Percentiles rank a stretch among this genome's conserved stretches.
Conservation (phyloP, 1,140 invertebrate species). For the Pogonomyrmex californicus region DNA sequence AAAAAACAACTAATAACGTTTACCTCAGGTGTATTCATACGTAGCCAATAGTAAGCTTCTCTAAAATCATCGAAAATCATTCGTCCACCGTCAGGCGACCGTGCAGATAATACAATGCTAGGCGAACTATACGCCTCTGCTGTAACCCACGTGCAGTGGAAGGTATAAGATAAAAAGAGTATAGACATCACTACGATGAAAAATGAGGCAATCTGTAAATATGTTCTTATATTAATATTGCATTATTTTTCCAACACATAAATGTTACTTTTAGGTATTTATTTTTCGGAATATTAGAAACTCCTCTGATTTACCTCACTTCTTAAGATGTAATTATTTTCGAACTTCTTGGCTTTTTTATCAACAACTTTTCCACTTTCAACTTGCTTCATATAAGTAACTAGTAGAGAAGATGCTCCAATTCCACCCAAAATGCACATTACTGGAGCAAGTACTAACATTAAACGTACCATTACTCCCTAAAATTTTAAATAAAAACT, state of each 20-base stretch:
- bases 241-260: neutral
- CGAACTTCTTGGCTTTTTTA: slow-evolving; percentile 92
- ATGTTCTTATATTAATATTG: neutral
- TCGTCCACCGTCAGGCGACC: slow-evolving; percentile 96
- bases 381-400: slow-evolving; percentile 96
- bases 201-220: slow-evolving; percentile 92
- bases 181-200: slow-evolving; percentile 95
- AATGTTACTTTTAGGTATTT: neutral
- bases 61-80: slow-evolving; percentile 99
- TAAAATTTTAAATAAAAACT: slow-evolving; percentile 82
- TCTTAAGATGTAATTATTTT: slow-evolving; percentile 94
- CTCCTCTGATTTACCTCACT: slow-evolving; percentile 90
- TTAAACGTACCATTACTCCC: slow-evolving; percentile 99
- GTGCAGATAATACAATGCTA: slow-evolving; percentile 98
- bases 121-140: slow-evolving; percentile 99
- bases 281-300: neutral
- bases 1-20: slow-evolving; percentile 14
- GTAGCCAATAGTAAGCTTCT: slow-evolving; percentile 99
- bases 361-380: slow-evolving; percentile 88
- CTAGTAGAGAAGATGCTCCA: slow-evolving; percentile 95
- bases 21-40: slow-evolving; percentile 97
- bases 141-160: slow-evolving; percentile 99
- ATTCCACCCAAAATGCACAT: slow-evolving; percentile 99
- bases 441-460: slow-evolving; percentile 98
- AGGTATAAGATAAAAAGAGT: slow-evolving; percentile 96